Base-by-base conservation (phyloP, 2,113 vertebrate species). In the Nansenia antarctica region DNA sequence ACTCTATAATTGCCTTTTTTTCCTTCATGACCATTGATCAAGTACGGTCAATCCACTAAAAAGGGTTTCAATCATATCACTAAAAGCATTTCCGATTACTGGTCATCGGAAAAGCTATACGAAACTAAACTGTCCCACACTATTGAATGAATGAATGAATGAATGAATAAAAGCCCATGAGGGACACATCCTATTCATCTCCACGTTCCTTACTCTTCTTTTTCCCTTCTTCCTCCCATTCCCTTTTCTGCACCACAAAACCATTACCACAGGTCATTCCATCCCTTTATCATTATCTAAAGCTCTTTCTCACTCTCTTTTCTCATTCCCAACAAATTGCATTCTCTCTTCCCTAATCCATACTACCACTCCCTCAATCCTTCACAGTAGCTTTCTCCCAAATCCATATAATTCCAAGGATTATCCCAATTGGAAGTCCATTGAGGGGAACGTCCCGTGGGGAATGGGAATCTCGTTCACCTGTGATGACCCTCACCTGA, bases 401-500 rank as follows among this genome's bases (percentile, higher is more conserved):
- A n/a, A 18, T 49, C 20, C 24, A 35, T 29, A 8, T 12, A 24
- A 62, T 62, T 62, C 67, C 42, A 3, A 32, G 42, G 58, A 35
- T 69, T 61, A 35, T 52, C 58, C 57, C 57, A 32, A 30, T 18
- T 26, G 67, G 58, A 53, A 70, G 61, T 52, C 67, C 67, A 62
- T 24, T 53, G 29, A 61, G 24, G 20, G 45, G 67, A 70, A 15
- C 26, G 9, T 61, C 24, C n/a, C 12, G 24, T 8, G 8, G 5
- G 12, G 45, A 65, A 9, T 30, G n/a, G 47, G 39, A 18, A 37
- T 35, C 22, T 18, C 58, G 18, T 47, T 42, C 68, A 62, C 59
- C 68, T 62, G 68, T 27, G n/a, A 37, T n/a, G 68, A 62, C 59
- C n/a, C 59, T 62, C 45, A 62, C 67, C 67, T 60, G 54, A 39